Evolutionary conservation across 2,797 vertebrate species (phyloP).

Genomic region (Rhynchonycteris naso): DNA sequence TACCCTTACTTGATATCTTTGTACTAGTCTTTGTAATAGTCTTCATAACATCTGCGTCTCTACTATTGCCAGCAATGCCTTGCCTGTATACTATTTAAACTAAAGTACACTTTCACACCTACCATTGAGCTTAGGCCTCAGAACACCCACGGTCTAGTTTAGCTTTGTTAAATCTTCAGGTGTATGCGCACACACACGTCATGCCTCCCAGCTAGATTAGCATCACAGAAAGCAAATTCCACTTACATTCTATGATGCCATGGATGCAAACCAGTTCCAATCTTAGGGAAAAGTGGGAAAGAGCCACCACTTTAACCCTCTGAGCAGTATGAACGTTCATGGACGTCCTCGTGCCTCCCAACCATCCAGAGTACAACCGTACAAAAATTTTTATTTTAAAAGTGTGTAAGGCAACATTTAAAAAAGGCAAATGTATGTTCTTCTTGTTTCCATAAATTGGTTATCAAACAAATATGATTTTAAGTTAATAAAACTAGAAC

Average conservation of each 20-base stretch:
- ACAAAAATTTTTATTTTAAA: too few relatives aligned
- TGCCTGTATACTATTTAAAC: not conserved
- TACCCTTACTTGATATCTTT: not conserved
- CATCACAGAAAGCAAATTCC: not conserved
- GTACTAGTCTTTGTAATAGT: not conserved
- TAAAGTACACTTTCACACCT: not conserved
- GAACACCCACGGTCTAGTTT: not conserved
- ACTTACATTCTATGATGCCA: not conserved
- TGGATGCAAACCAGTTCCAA: not conserved
- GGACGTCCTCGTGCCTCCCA: too few relatives aligned
- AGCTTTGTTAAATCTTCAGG: not conserved
- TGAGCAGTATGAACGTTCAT: too few relatives aligned
- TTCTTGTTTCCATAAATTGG: too few relatives aligned
- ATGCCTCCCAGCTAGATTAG: not conserved
- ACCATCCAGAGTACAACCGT: too few relatives aligned
- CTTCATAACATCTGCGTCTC: not conserved
- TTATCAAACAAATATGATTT: too few relatives aligned
- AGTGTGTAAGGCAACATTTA: too few relatives aligned
- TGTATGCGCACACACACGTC: accelerated
- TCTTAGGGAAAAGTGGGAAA: not conserved
- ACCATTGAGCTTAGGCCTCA: not conserved
- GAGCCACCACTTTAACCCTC: not conserved
- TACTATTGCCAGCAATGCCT: not conserved
- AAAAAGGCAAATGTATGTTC: too few relatives aligned
- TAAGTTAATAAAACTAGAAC: too few relatives aligned